phyloP scores from a whole-genome alignment of 1,140 invertebrate genomes.

The Gryllus bimaculatus region DNA sequence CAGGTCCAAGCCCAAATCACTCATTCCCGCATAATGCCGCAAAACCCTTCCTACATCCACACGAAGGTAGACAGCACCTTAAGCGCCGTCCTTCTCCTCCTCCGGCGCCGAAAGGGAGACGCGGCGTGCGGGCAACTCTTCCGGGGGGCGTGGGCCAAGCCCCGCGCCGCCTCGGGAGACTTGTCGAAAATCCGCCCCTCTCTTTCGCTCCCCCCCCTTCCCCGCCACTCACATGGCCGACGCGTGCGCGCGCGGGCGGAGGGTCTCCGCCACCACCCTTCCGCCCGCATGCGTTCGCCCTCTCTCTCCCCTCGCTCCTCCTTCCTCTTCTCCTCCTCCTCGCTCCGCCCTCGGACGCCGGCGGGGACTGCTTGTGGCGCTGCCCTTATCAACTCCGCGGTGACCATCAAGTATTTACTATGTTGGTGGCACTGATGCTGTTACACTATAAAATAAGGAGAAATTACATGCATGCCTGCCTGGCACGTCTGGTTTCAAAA shows the following conservation, averaged over 20 bases:
- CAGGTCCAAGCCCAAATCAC: too few relatives aligned
- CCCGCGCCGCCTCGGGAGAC: not conserved
- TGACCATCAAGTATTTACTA: conserved; percentile 5
- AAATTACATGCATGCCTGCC: conserved; percentile 3
- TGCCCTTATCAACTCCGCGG: not conserved
- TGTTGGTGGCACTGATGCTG: not conserved
- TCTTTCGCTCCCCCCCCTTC: not conserved
- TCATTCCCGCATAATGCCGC: too few relatives aligned
- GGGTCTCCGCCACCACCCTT: too few relatives aligned
- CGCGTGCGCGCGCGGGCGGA: too few relatives aligned
- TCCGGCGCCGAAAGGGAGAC: too few relatives aligned
- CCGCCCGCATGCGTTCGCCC: not conserved
- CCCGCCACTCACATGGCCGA: too few relatives aligned
- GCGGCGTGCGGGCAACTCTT: too few relatives aligned
- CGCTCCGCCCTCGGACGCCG: not conserved
- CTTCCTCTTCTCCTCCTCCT: not conserved
- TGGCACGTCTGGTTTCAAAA: conserved; percentile 13
- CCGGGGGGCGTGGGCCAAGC: too few relatives aligned
- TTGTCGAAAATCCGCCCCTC: not conserved
- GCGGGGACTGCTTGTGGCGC: not conserved
- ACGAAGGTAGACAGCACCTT: too few relatives aligned
- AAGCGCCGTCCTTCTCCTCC: too few relatives aligned
- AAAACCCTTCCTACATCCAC: too few relatives aligned
- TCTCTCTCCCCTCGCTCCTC: not conserved
- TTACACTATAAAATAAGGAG: conserved; percentile 10